A percentile compares a stretch with the other conserved stretches of the same genome.
Evolutionary conservation across 1,140 invertebrate genomes (phyloP).

Genomic region (Pseudomyrmex pallidus): DNA sequence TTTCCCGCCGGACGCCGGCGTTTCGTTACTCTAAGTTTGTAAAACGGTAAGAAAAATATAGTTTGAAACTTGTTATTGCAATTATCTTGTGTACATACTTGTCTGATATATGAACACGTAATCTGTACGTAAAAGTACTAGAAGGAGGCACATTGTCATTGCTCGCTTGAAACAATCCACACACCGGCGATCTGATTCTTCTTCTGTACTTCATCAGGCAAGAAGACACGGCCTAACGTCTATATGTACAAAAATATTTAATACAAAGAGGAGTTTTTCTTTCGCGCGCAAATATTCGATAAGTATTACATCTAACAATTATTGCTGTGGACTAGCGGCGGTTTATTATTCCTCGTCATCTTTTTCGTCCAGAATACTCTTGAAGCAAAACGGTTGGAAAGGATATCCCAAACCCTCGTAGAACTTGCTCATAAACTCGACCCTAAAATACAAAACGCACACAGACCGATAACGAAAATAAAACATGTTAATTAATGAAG

Average conservation of each 20-base stretch:
- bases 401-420: slow-evolving; percentile 94
- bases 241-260: slow-evolving; percentile 37
- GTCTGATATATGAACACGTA: neutral
- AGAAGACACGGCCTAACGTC: slow-evolving; percentile 23
- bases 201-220: slow-evolving; percentile 8
- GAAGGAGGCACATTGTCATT: slow-evolving; percentile 41
- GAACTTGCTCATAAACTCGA: slow-evolving; percentile 99
- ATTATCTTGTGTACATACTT: slow-evolving; percentile 15
- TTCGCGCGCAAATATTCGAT: slow-evolving; percentile 19
- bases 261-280: slow-evolving; percentile 14
- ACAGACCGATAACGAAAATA: slow-evolving; percentile 39
- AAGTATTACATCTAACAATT: slow-evolving; percentile 48
- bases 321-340: slow-evolving; percentile 48
- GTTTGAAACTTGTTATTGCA: slow-evolving; percentile 23
- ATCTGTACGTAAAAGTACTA: slow-evolving; percentile 5
- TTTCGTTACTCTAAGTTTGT: no score
- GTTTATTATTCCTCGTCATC: slow-evolving; percentile 76
- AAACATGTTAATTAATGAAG: neutral
- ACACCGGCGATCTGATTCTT: slow-evolving; percentile 2
- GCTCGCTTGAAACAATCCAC: slow-evolving; percentile 25
- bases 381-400: slow-evolving; percentile 98
- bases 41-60: slow-evolving; percentile 11
- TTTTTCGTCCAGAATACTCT: slow-evolving; percentile 90
- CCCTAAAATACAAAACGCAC: slow-evolving; percentile 88
- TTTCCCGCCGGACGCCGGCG: neutral